Percentiles rank a stretch among this genome's conserved stretches.
Evolutionary conservation across 1,140 invertebrate genomes (phyloP).

Genomic region (Plectus sambesii): DNA sequence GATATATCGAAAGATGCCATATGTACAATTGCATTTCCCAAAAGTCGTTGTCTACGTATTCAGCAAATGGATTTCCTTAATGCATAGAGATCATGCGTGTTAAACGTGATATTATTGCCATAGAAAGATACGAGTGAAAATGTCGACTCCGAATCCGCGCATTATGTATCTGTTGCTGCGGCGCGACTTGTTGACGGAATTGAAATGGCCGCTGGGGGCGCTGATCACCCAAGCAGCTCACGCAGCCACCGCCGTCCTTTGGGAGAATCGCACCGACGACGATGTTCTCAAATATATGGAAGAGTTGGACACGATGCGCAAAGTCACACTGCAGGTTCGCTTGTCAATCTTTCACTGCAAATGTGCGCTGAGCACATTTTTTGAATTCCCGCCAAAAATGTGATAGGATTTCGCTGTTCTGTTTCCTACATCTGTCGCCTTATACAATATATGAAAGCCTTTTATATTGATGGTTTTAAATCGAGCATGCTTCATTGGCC

Average conservation of each 20-base stretch:
- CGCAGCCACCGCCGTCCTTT: conserved; percentile 34
- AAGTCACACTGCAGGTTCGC: conserved; percentile 35
- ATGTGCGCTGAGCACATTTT: not conserved
- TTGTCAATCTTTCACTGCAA: conserved; percentile 3
- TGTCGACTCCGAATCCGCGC: too few relatives aligned
- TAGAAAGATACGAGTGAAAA: too few relatives aligned
- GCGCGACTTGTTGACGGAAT: conserved; percentile 25
- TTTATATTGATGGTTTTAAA: not conserved
- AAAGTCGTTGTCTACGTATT: too few relatives aligned
- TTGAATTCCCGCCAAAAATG: not conserved
- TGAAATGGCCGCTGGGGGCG: conserved; percentile 37
- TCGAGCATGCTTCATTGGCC: too few relatives aligned
- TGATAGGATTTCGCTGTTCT: conserved; percentile 13
- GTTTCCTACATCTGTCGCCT: not conserved
- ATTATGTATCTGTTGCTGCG: conserved; percentile 41
- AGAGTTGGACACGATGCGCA: conserved; percentile 35
- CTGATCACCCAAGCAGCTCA: conserved; percentile 38
- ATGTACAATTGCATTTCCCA: too few relatives aligned
- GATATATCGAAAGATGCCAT: too few relatives aligned
- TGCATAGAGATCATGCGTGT: too few relatives aligned
- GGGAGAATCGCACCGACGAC: conserved; percentile 33
- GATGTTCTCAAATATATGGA: conserved; percentile 30
- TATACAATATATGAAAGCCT: not conserved
- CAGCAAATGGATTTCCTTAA: too few relatives aligned
- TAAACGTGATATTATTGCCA: too few relatives aligned